These are phyloP conservation scores for Myotis myotis DNA, from an alignment of 2,797 vertebrate genomes.

Conservation along the genomic window DNA sequence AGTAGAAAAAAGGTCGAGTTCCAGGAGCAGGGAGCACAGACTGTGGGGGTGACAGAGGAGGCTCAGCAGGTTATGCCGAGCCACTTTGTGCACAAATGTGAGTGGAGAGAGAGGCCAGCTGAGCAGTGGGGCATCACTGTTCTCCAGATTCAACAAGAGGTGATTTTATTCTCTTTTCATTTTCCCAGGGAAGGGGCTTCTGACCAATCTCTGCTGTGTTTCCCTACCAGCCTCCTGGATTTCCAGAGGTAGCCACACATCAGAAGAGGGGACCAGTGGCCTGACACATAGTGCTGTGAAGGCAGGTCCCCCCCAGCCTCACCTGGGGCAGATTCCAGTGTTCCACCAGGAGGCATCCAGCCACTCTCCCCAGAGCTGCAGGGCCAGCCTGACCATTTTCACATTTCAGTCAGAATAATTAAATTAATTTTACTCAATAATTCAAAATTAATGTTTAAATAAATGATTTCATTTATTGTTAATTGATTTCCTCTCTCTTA, in stretches of 20 bases:
- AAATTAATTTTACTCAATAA: conserved; percentile 53
- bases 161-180: conserved; percentile 53
- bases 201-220: not conserved
- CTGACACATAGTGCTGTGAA: not conserved
- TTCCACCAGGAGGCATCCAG: not conserved
- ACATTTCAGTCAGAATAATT: not conserved
- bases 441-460: conserved; percentile 66
- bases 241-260: not conserved
- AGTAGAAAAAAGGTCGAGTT: conserved; percentile 54
- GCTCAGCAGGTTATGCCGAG: conserved; percentile 44
- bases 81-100: conserved; percentile 61
- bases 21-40: conserved; percentile 57
- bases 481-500: conserved; percentile 63
- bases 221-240: conserved; percentile 33
- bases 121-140: conserved; percentile 59
- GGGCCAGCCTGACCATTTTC: not conserved
- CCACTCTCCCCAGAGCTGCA: not conserved
- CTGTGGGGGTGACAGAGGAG: conserved; percentile 67
- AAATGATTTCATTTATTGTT: conserved; percentile 61
- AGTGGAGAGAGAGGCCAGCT: conserved; percentile 55
- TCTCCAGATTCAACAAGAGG: conserved; percentile 53
- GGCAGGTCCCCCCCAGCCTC: not conserved
- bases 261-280: not conserved
- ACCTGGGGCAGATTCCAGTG: not conserved
- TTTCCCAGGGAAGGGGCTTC: conserved; percentile 38